Conservation (phyloP, 2,888 invertebrate genomes). For the Watsonalla cultraria region DNA sequence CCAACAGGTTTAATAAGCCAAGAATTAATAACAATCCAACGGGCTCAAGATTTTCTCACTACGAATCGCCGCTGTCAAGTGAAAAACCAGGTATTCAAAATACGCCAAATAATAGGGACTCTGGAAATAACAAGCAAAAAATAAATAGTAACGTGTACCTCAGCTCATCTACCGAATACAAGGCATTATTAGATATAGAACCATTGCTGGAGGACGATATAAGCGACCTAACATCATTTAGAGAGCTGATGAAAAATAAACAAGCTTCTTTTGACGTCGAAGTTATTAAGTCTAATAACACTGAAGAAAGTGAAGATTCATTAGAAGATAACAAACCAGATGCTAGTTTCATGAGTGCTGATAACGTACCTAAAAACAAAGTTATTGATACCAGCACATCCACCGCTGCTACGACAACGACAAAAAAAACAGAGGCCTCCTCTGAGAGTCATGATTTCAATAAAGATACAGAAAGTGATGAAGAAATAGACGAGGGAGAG, state of each 20-base stretch:
- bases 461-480: constrained; percentile 40
- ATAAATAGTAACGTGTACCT: constrained; percentile 37
- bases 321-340: constrained; percentile 62
- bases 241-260: constrained; percentile 69
- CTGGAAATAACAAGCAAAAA: constrained; percentile 33
- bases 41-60: constrained; percentile 44
- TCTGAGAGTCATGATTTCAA: constrained; percentile 27
- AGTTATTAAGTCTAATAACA: constrained; percentile 71
- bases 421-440: constrained; percentile 24
- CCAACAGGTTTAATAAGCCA: constrained; percentile 58
- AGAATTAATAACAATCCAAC: constrained; percentile 59
- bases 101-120: constrained; percentile 34
- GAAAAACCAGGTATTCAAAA: constrained; percentile 34
- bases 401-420: constrained; percentile 24
- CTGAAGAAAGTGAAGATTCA: constrained; percentile 28
- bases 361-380: constrained; percentile 49
- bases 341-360: constrained; percentile 62
- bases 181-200: constrained; percentile 75
- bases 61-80: constrained; percentile 34
- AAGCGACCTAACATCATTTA: constrained; percentile 68
- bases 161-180: constrained; percentile 66
- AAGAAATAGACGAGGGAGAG: constrained; percentile 53
- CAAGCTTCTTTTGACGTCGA: constrained; percentile 73
- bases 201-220: constrained; percentile 79
- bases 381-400: constrained; percentile 12